Percentiles rank a stretch among this genome's conserved stretches.
Conservation (phyloP, 1,140 invertebrate genomes). For the Propsilocerus akamusi region DNA sequence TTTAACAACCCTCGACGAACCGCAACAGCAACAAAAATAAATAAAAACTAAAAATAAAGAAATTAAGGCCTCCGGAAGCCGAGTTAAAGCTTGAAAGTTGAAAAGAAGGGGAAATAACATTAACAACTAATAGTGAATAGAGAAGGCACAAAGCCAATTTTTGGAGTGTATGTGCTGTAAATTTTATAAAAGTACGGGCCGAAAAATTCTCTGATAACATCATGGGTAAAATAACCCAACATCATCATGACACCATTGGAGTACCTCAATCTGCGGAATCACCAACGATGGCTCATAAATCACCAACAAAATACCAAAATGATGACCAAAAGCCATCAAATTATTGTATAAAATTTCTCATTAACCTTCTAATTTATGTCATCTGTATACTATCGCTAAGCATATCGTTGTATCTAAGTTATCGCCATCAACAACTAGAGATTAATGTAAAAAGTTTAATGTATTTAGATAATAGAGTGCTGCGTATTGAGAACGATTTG, state of each 20-base stretch:
- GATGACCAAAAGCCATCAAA: conserved; percentile 4
- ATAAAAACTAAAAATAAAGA: not conserved
- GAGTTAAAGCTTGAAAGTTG: not conserved
- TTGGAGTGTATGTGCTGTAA: not conserved
- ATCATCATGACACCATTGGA: not conserved
- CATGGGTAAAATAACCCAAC: not conserved
- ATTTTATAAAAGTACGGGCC: not conserved
- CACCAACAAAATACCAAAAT: conserved; percentile 1
- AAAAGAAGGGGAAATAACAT: not conserved
- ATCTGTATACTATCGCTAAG: conserved; percentile 1
- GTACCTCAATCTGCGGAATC: not conserved
- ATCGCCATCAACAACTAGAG: conserved; percentile 1
- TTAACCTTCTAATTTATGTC: conserved; percentile 1
- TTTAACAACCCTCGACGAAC: not conserved
- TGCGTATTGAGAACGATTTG: not conserved
- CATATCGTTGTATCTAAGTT: conserved; percentile 1
- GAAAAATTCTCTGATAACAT: not conserved
- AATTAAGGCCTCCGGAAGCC: not conserved
- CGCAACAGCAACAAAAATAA: not conserved
- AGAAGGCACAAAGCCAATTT: too few relatives aligned
- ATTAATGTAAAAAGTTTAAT: conserved; percentile 1
- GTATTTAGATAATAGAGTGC: not conserved
- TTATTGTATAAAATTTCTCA: not conserved
- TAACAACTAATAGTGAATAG: not conserved
- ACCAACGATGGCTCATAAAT: not conserved